Conservation (phyloP, 2,113 vertebrate genomes). For the Leucopsar rothschildi region DNA sequence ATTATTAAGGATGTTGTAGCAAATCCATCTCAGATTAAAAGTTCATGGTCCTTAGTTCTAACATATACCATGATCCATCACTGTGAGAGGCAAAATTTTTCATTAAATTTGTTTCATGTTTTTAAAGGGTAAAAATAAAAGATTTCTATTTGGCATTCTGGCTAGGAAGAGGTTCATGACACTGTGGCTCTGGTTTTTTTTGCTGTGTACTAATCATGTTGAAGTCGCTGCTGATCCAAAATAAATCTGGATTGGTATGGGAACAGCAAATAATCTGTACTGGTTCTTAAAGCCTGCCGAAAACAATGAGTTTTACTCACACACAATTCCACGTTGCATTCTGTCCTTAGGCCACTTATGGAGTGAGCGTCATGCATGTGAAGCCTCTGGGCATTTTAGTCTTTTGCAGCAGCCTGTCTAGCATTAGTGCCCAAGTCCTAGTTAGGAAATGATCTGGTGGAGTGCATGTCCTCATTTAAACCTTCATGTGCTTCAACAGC, state of each 20-base stretch:
- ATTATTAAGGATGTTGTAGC: background rate
- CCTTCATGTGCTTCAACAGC: background rate
- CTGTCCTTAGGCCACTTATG: background rate
- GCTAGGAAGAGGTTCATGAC: background rate
- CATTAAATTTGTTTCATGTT: background rate
- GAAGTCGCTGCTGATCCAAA: constrained; percentile 47
- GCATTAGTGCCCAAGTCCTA: constrained; percentile 13
- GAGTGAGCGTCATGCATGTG: background rate
- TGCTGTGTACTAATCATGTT: background rate
- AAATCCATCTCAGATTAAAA: background rate
- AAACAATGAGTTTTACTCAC: constrained; percentile 52
- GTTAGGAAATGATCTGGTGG: constrained; percentile 5
- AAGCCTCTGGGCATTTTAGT: constrained; percentile 10
- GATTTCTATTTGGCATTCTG: background rate
- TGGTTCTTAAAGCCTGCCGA: constrained; percentile 27
- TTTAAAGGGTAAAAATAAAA: background rate
- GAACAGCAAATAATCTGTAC: constrained; percentile 53
- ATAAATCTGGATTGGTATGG: constrained; percentile 55
- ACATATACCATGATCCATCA: background rate
- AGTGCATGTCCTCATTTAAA: constrained; percentile 34
- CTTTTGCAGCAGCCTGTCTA: constrained; percentile 4
- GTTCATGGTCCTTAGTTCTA: background rate
- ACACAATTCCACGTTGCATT: background rate
- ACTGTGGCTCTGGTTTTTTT: background rate
- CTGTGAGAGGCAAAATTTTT: background rate